These are phyloP conservation scores for Myathropa florea DNA, from an alignment of 2,888 invertebrate species.

Conservation along the genomic window DNA sequence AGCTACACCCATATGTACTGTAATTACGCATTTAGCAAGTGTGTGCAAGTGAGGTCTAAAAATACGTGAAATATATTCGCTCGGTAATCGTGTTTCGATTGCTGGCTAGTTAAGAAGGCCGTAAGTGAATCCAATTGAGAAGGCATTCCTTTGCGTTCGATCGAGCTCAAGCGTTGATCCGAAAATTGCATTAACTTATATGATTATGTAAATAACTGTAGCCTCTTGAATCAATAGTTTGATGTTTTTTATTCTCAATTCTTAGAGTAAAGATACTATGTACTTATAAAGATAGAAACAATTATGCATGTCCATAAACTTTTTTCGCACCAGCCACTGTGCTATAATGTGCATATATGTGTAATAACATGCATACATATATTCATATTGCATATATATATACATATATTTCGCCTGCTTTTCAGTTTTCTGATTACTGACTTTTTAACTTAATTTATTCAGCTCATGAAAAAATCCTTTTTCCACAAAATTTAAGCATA, in stretches of 20 bases:
- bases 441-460: too few species aligned
- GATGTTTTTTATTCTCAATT: neutral
- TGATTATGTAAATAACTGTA: neutral
- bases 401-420: too few species aligned
- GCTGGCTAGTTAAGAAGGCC: conserved; percentile 43
- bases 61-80: conserved; percentile 47
- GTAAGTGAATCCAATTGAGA: conserved; percentile 46
- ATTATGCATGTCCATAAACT: neutral
- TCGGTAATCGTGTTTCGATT: conserved; percentile 63
- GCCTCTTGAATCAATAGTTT: neutral
- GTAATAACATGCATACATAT: too few species aligned
- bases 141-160: conserved; percentile 37
- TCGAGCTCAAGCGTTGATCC: neutral
- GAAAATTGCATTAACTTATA: neutral
- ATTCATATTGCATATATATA: too few species aligned
- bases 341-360: too few species aligned
- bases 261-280: too few species aligned
- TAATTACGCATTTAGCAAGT: conserved; percentile 69
- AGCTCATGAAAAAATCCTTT: too few species aligned
- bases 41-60: conserved; percentile 66
- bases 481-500: too few species aligned
- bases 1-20: conserved; percentile 11
- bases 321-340: too few species aligned
- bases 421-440: too few species aligned
- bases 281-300: neutral